phyloP scores from a whole-genome alignment of 2,113 vertebrate species.

The Ptilorrhoa leucosticta region DNA sequence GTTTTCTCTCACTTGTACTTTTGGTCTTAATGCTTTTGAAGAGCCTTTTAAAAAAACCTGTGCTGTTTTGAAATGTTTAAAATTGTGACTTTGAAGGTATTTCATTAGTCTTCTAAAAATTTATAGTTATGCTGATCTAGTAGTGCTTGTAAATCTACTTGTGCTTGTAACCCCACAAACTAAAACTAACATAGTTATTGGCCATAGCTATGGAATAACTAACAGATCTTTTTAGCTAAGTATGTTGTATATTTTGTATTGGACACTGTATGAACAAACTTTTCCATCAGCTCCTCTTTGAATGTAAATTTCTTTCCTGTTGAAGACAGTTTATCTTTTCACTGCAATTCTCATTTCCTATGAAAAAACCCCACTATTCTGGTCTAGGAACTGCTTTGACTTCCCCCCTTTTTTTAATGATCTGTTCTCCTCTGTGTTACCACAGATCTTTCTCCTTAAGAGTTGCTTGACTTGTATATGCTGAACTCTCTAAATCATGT shows the following conservation, averaged over 20 bases:
- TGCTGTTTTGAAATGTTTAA: neutral
- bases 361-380: neutral
- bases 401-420: neutral
- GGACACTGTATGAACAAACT: neutral
- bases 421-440: neutral
- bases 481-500: neutral
- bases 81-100: neutral
- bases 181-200: neutral
- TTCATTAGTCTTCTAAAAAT: neutral
- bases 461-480: neutral
- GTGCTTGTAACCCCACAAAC: neutral
- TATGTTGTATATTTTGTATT: neutral
- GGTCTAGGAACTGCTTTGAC: neutral
- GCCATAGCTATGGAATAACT: neutral
- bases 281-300: neutral
- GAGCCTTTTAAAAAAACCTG: neutral
- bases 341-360: neutral
- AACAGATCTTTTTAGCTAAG: neutral
- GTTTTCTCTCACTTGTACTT: neutral
- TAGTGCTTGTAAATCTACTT: neutral
- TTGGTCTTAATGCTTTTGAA: neutral
- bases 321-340: neutral
- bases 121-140: neutral
- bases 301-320: neutral
- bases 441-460: neutral